Base-by-base conservation (phyloP, 2,888 invertebrate species). In the Thysanoteuthis rhombus region DNA sequence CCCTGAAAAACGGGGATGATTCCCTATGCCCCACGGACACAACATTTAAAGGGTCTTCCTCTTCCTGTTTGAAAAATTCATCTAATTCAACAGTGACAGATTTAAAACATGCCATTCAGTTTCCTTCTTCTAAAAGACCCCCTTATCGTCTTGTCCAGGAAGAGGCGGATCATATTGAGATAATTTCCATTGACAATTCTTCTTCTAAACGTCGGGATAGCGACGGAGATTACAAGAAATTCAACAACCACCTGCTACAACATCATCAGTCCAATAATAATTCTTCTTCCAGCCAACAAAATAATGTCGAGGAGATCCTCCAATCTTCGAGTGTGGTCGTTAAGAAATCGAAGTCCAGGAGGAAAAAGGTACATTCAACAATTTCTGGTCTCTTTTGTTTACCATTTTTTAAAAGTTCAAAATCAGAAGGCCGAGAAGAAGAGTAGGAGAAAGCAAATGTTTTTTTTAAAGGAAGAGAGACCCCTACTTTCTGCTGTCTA, bases 281-380 rank as follows among this genome's bases (percentile, higher is more conserved):
- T 25, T 8, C 25, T 22, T 32, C 58, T 75, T 75, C n/a, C 75
- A 16, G n/a, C n/a, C 75, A 75, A 75, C 75, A 75, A 75, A 75
- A 75, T n/a, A n/a, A 75, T 16, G 42, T 92, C 40, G 92, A 92
- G 28, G 92, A 92, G 22, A 92, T 92, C n/a, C 36, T 28, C 36
- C 92, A 40, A 45, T 92, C 92, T 92, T 92, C 92, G 16, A 40
- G 16, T 40, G 45, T n/a, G 40, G 45, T 40, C 32, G 92, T 32
- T 19, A 92, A 92, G 92, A 92, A 92, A 92, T 45, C n/a, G 25
- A 92, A 40, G 32, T 92, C 92, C 19, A 28, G 92, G 32, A 38
- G 92, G 45, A 92, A 40, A 92, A 92, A 40, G 92, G 92, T 92
- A 92, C 45, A n/a, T 92, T 92, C 75, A 75, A n/a, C 75, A n/a